Base-by-base conservation (phyloP, 2,797 vertebrate species). In the Hypotaenidia philippensis region DNA sequence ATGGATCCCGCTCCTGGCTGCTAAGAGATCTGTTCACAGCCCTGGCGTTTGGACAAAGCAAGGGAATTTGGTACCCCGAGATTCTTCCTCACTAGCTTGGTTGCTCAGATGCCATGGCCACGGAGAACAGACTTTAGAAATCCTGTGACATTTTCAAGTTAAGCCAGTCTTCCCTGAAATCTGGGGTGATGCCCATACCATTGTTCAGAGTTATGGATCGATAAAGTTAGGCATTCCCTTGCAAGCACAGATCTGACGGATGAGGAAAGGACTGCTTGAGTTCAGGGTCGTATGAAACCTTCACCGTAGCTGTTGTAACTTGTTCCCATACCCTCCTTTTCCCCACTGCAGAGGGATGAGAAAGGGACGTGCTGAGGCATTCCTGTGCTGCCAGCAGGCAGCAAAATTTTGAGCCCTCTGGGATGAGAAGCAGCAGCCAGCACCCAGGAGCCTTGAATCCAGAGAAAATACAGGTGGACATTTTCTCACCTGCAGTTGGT, bases 251-350 rank as follows among this genome's bases (percentile, higher is more conserved):
- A 59, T 88, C 31, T 55, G 45, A 36, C 41, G 38, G 38, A 53
- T 23, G 31, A 32, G 61, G 41, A 76, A 50, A 74, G n/a, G 47
- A 40, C 59, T 45, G 26, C 61, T 32, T 53, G 47, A 72, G 20
- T 52, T 89, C 22, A 68, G 68, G n/a, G 11, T 77, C 34, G 4
- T 41, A 3, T 9, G 19, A 66, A 87, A 45, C 25, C 40, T 89
- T 74, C 0, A 0, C 8, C 1, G 1, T 34, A 45, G 52, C 40
- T 60, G 6, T 74, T 76, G 10, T 0, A 22, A 4, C 70, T 77
- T 75, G 23, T 78, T 88, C 72, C 29, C 22, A 7, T 86, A 13
- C 17, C 11, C 25, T 91, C 15, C 18, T 4, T 50, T 90, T 61
- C 80, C 38, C 40, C 20, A 6, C 23, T 34, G 36, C 1, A 8